phyloP scores from a whole-genome alignment of 2,888 invertebrate genomes.

The Caenorhabditis zanzibari region DNA sequence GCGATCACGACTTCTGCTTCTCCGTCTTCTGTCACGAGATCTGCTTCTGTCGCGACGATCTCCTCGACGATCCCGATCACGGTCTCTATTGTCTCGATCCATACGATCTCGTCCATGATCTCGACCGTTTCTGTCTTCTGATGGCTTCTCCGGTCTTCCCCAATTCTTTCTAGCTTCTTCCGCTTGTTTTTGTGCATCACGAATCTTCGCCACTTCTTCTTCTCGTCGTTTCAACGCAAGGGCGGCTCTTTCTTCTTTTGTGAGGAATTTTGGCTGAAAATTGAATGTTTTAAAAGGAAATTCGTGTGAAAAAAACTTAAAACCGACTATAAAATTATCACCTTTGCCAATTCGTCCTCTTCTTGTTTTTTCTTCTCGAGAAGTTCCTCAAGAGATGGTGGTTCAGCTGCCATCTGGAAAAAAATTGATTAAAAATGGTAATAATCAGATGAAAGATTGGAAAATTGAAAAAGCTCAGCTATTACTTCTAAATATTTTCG shows the following conservation, averaged over 20 bases:
- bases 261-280: conserved; percentile 91
- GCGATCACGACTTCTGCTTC: conserved; percentile 60
- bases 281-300: neutral
- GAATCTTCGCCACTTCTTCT: conserved; percentile 90
- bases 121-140: conserved; percentile 39
- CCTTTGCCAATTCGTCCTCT: conserved; percentile 94
- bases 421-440: neutral
- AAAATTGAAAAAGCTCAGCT: neutral
- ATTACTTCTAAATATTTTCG: conserved; percentile 6
- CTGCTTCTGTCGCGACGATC: conserved; percentile 65
- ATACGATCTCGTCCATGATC: conserved; percentile 58
- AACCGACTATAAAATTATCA: conserved; percentile 79
- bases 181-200: conserved; percentile 88
- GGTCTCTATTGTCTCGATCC: conserved; percentile 58
- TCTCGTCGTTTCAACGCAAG: conserved; percentile 93
- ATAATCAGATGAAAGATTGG: neutral
- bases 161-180: conserved; percentile 86
- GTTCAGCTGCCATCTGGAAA: conserved; percentile 87
- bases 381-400: conserved; percentile 95
- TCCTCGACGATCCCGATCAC: conserved; percentile 80
- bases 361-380: conserved; percentile 96
- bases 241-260: conserved; percentile 94
- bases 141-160: conserved; percentile 39
- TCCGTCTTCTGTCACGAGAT: conserved; percentile 83
- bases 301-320: neutral